A percentile compares a stretch with the other conserved stretches of the same genome.
These are phyloP conservation scores for Ceratitis capitata DNA, from an alignment of 1,140 invertebrate species.

Conservation along the genomic window DNA sequence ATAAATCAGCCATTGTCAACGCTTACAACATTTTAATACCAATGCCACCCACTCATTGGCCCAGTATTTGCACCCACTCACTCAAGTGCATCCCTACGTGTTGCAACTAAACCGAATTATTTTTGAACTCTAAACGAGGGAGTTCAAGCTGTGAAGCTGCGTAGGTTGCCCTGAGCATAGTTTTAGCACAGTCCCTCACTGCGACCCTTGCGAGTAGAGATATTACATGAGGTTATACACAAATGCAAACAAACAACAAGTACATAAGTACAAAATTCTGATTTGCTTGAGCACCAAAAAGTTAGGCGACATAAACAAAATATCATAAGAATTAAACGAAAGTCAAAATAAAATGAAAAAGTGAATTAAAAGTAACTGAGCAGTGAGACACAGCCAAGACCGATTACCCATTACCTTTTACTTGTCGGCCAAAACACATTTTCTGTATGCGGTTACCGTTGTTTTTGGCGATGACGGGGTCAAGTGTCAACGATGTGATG, in stretches of 20 bases:
- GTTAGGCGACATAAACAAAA: background rate
- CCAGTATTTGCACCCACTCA: background rate
- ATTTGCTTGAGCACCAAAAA: background rate
- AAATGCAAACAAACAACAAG: too few species aligned
- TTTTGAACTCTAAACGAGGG: background rate
- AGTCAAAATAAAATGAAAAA: background rate
- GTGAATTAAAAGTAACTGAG: background rate
- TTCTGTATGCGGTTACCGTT: background rate
- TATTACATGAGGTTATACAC: background rate
- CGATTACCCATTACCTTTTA: background rate
- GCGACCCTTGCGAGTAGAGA: background rate
- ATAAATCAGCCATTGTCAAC: too few species aligned
- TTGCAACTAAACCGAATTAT: background rate
- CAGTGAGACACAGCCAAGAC: background rate
- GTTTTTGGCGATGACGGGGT: conserved; percentile 8
- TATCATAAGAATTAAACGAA: background rate
- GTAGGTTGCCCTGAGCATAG: background rate
- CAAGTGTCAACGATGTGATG: conserved; percentile 31
- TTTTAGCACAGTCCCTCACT: background rate
- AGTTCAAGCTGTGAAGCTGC: background rate
- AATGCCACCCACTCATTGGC: background rate
- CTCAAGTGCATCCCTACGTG: background rate
- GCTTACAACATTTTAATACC: background rate
- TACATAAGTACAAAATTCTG: too few species aligned
- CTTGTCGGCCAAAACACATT: background rate